phyloP scores from a whole-genome alignment of 2,888 invertebrate genomes.

The Dorcus hopei region DNA sequence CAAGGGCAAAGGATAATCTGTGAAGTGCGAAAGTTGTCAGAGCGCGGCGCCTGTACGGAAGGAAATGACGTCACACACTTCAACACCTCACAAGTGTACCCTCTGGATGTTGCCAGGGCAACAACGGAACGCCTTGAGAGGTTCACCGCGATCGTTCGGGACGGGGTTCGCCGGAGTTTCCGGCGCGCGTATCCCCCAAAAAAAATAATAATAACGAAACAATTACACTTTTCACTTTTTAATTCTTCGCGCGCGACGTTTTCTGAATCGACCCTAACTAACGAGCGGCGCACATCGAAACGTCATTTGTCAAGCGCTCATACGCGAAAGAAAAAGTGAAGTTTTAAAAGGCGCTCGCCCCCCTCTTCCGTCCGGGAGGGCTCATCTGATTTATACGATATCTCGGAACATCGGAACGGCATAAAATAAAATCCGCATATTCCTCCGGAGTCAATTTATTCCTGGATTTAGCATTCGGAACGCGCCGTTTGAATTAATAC shows the following conservation, averaged over 20 bases:
- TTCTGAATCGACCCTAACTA: neutral
- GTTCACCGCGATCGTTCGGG: neutral
- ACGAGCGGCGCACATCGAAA: constrained; percentile 2
- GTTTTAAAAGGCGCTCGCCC: too few relatives aligned
- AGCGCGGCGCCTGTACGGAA: constrained; percentile 30
- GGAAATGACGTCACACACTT: constrained; percentile 44
- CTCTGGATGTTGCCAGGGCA: constrained; percentile 7
- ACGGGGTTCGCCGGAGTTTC: neutral
- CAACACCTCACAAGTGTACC: constrained; percentile 41
- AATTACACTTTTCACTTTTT: neutral
- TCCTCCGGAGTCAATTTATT: constrained; percentile 41
- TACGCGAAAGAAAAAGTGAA: too few relatives aligned
- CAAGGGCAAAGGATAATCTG: constrained; percentile 4
- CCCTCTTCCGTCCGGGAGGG: too few relatives aligned
- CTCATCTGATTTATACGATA: constrained; percentile 36
- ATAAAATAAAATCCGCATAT: constrained; percentile 28
- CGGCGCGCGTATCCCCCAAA: neutral
- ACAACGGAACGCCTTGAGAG: neutral
- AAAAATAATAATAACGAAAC: neutral
- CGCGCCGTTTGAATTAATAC: constrained; percentile 47
- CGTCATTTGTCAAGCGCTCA: too few relatives aligned
- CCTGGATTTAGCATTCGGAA: constrained; percentile 43
- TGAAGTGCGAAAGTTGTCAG: constrained; percentile 15
- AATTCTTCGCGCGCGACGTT: neutral
- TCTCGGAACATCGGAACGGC: too few relatives aligned